A percentile compares a stretch with the other conserved stretches of the same genome.
Evolutionary conservation across 1,140 invertebrate species (phyloP).

Genomic region (Drosophila ercepeae): DNA sequence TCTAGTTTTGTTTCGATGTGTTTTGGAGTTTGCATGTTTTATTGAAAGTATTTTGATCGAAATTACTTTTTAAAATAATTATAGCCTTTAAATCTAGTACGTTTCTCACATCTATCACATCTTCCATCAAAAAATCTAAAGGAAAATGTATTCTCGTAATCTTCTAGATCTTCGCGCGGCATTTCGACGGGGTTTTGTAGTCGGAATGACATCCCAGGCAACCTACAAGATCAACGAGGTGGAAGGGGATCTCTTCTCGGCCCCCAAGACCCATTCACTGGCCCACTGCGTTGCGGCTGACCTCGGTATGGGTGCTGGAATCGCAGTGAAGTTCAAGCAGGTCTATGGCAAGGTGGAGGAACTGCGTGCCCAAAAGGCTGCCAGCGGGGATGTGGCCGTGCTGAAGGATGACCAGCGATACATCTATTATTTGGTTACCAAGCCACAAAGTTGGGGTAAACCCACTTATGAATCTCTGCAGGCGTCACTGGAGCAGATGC

Average conservation of each 20-base stretch:
- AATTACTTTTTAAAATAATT: no score
- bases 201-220: conserved; percentile 37
- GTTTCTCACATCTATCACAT: background rate
- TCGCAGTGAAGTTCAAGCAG: conserved; percentile 85
- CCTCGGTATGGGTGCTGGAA: conserved; percentile 87
- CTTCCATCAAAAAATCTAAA: background rate
- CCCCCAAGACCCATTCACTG: conserved; percentile 84
- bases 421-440: conserved; percentile 86
- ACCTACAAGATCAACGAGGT: conserved; percentile 70
- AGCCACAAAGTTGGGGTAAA: conserved; percentile 83
- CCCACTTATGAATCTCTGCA: conserved; percentile 84
- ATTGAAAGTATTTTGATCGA: background rate
- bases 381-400: conserved; percentile 85
- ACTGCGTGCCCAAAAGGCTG: conserved; percentile 65
- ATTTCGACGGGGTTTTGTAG: conserved; percentile 58
- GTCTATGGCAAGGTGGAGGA: conserved; percentile 83
- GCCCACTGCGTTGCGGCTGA: conserved; percentile 88
- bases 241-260: conserved; percentile 86
- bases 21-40: background rate
- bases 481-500: conserved; percentile 83
- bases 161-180: conserved; percentile 61
- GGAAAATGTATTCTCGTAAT: conserved; percentile 57
- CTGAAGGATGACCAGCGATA: conserved; percentile 84
- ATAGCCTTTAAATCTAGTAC: background rate
- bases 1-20: no score